Base-by-base conservation (phyloP, 2,888 invertebrate genomes). In the Mycalesis mineus region DNA sequence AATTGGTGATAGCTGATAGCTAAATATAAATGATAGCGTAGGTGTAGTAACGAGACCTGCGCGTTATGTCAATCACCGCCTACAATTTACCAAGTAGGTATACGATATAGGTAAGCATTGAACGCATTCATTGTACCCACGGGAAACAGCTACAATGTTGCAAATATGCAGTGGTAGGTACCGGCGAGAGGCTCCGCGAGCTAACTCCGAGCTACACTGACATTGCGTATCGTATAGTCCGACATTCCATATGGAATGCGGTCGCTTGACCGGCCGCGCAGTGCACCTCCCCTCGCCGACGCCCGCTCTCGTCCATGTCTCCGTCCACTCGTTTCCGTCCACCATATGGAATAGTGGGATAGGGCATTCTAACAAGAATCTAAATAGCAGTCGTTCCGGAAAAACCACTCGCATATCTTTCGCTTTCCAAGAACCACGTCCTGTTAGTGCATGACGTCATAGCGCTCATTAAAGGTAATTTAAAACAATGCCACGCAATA, bases 211-310 rank as follows among this genome's bases (percentile, higher is more conserved):
- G 79, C 81, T 82, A 82, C 82, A 87, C 85, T 88, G 88, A 88
- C 88, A 88, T 88, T 88, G 88, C 86, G 78, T 88, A 80, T 79
- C 86, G 78, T 88, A 80, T 79, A 82, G 82, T 86, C 88, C 84
- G 85, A 84, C 84, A 88, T 85, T 82, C 82, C 86, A 79, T 80
- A 82, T 80, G 88, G 88, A 89, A 89, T 88, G 89, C 87, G 88
- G 88, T 85, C 88, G 88, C 74, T 68, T 75, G 77, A 76, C 86
- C 84, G 80, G 78, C 82, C 69, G 73, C 73, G 69, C 36, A 9
- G 36, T 11, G 36, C 71, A 67, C 70, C 69, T 64, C 70, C 72
- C 72, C 72, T 69, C 71, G 68, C 68, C 72, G 66, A 68, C 70
- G 70, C 71, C 75, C 82, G 74, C 82, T 82, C 79, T 75, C 84